These are phyloP conservation scores for Caenorhabditis becei DNA, from an alignment of 2,888 invertebrate genomes.

Conservation along the genomic window DNA sequence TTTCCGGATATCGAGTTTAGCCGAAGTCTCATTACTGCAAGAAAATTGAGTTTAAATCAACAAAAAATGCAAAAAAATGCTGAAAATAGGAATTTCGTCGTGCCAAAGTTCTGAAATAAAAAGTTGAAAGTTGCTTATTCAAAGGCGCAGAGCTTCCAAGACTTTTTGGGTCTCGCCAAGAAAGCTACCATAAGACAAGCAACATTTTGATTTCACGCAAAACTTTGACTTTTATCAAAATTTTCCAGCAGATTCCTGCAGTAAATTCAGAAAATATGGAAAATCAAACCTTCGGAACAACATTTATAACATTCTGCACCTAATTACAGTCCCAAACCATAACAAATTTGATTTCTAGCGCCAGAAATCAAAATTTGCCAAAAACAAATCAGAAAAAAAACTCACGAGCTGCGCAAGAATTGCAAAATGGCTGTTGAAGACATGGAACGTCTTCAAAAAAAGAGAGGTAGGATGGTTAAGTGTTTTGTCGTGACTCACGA, in stretches of 20 bases:
- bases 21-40: slow-evolving; percentile 56
- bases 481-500: slow-evolving; percentile 59
- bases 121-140: not conserved
- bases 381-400: not conserved
- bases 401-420: slow-evolving; percentile 12
- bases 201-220: not conserved
- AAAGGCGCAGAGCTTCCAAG: not conserved
- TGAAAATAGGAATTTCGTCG: not conserved
- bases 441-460: slow-evolving; percentile 36
- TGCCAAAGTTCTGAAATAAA: not conserved
- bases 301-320: not conserved
- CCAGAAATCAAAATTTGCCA: not conserved
- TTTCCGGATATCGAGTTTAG: slow-evolving; percentile 57
- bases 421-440: slow-evolving; percentile 24
- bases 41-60: not conserved
- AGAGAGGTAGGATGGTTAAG: slow-evolving; percentile 44
- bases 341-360: not conserved
- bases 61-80: not conserved
- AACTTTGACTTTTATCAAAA: too few species aligned
- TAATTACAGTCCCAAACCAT: slow-evolving; percentile 10
- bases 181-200: not conserved
- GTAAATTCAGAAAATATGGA: not conserved
- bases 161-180: not conserved
- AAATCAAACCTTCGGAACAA: not conserved
- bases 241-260: not conserved